These are phyloP conservation scores for Motacilla alba DNA, from an alignment of 2,113 vertebrate genomes.

Conservation along the genomic window DNA sequence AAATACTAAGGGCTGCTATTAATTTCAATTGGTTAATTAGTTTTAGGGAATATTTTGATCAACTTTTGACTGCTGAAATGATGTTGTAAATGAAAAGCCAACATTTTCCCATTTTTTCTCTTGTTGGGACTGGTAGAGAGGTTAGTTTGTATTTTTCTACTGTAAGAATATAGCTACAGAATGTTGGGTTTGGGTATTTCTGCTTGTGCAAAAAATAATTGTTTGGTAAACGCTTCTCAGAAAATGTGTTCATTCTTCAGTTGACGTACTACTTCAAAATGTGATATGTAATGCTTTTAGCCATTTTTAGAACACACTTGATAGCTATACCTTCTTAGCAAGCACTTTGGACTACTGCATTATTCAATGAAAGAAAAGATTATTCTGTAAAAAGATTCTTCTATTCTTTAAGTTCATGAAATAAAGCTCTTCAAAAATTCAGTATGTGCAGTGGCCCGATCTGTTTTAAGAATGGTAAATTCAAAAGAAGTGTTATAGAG, in stretches of 20 bases:
- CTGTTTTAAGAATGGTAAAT: neutral
- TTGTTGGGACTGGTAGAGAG: neutral
- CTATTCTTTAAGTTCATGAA: neutral
- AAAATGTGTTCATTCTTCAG: neutral
- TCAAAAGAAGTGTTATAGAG: neutral
- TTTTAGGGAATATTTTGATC: constrained; percentile 23
- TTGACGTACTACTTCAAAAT: neutral
- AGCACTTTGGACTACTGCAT: neutral
- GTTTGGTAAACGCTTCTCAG: neutral
- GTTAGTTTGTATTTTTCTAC: neutral
- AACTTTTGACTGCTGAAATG: constrained; percentile 17
- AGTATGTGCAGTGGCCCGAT: neutral
- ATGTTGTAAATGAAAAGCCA: neutral
- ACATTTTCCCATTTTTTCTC: neutral
- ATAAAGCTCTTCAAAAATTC: neutral
- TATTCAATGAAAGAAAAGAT: neutral
- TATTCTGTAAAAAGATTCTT: neutral
- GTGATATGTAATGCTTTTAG: neutral
- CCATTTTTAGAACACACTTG: neutral
- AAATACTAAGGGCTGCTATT: neutral
- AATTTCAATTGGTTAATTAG: constrained; percentile 20
- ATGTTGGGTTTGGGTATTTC: neutral
- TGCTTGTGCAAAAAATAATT: neutral
- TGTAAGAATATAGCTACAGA: neutral
- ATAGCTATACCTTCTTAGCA: neutral